Conservation (phyloP, 2,888 invertebrate genomes). For the Epistrophe eligans region DNA sequence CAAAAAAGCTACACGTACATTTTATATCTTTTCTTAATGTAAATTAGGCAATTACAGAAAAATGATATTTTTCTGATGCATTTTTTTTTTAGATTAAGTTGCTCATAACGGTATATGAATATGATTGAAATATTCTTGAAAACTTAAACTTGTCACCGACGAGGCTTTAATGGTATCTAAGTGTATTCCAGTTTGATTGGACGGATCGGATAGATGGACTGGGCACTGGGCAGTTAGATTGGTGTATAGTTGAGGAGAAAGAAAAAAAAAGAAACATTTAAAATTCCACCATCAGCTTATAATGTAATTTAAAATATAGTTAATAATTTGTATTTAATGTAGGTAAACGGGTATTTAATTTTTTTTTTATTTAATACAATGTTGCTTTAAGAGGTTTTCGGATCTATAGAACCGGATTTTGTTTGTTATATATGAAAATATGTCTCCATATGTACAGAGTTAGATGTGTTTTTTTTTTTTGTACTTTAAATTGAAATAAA, state of each 20-base stretch:
- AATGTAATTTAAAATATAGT: constrained; percentile 7
- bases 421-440: background rate
- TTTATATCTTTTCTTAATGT: background rate
- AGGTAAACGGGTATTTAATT: constrained; percentile 32
- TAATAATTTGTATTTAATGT: constrained; percentile 4
- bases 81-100: constrained; percentile 20
- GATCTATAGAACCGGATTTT: constrained; percentile 14
- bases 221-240: background rate
- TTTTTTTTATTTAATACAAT: constrained; percentile 24
- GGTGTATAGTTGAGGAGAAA: background rate
- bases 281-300: constrained; percentile 4
- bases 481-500: background rate
- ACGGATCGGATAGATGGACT: constrained; percentile 14
- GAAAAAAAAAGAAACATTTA: background rate
- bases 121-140: constrained; percentile 30
- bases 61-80: constrained; percentile 34
- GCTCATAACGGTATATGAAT: constrained; percentile 33
- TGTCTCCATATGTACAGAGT: background rate
- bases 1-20: background rate
- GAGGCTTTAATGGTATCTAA: background rate
- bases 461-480: background rate
- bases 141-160: constrained; percentile 25
- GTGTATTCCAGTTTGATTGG: constrained; percentile 25
- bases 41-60: constrained; percentile 47
- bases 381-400: constrained; percentile 8